Evolutionary conservation across 2,113 vertebrate species (phyloP).

Genomic region (Scortum barcoo): DNA sequence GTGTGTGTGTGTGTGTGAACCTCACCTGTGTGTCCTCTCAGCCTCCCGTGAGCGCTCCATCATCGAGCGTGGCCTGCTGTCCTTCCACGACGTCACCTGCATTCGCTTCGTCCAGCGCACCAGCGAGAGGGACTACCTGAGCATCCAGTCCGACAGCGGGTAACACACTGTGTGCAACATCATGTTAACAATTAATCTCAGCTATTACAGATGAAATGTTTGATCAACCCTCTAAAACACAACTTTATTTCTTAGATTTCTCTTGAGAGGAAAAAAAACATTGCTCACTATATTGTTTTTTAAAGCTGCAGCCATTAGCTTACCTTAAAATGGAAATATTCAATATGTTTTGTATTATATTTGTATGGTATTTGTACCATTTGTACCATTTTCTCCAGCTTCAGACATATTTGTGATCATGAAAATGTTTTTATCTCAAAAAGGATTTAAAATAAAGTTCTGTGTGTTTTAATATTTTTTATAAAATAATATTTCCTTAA

Average conservation of each 20-base stretch:
- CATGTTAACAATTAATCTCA: too few relatives aligned
- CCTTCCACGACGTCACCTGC: slow-evolving; percentile 71
- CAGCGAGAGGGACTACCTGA: slow-evolving; percentile 70
- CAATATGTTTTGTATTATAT: not conserved
- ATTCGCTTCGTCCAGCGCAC: slow-evolving; percentile 60
- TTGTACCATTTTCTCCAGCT: not conserved
- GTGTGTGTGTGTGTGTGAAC: not conserved
- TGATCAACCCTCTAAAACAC: not conserved
- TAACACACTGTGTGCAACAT: slow-evolving; percentile 8
- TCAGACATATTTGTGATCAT: not conserved
- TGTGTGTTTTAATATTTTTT: not conserved
- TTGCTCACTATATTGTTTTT: not conserved
- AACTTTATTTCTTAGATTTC: not conserved
- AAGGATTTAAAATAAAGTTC: not conserved
- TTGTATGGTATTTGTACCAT: not conserved
- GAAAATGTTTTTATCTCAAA: not conserved
- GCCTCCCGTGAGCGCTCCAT: slow-evolving; percentile 75
- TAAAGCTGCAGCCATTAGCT: too few relatives aligned
- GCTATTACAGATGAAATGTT: not conserved
- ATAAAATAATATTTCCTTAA: too few relatives aligned
- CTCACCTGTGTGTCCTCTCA: slow-evolving; percentile 29
- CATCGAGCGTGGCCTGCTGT: slow-evolving; percentile 72
- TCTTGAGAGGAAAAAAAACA: not conserved
- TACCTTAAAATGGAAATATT: not conserved
- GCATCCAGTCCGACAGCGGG: slow-evolving; percentile 76